phyloP scores from a whole-genome alignment of 2,113 vertebrate genomes.

The Girardinichthys multiradiatus region DNA sequence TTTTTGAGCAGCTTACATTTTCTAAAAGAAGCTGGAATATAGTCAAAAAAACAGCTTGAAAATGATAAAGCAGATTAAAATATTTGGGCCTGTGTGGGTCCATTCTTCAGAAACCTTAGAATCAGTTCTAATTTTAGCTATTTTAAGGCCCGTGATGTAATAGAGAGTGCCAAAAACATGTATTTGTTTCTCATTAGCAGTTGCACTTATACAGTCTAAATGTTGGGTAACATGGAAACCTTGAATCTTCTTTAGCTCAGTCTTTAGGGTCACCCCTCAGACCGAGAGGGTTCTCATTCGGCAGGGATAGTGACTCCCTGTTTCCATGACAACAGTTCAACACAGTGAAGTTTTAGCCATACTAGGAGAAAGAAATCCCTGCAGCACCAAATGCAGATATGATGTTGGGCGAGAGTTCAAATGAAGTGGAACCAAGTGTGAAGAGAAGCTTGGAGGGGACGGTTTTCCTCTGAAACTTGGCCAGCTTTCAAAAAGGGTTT shows the following conservation, averaged over 20 bases:
- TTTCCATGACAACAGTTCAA: constrained; percentile 55
- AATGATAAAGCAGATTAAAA: neutral
- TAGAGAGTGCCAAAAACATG: neutral
- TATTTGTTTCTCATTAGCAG: constrained; percentile 11
- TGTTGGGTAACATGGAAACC: constrained; percentile 46
- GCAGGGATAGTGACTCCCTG: constrained; percentile 48
- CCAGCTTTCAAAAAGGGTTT: neutral
- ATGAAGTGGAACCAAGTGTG: constrained; percentile 67
- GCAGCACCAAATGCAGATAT: constrained; percentile 34
- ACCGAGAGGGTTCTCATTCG: constrained; percentile 42
- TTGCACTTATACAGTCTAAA: constrained; percentile 12
- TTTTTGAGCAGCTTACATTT: neutral
- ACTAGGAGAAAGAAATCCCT: constrained; percentile 60
- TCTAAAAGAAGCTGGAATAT: neutral
- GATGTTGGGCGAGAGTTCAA: constrained; percentile 38
- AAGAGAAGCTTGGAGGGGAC: constrained; percentile 31
- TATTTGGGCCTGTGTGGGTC: neutral
- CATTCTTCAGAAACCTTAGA: neutral
- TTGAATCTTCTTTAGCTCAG: constrained; percentile 35
- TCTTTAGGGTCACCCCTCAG: constrained; percentile 33
- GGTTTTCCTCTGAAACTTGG: constrained; percentile 5
- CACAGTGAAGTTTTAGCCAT: constrained; percentile 51
- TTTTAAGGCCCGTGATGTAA: neutral
- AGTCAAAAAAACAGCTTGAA: neutral
- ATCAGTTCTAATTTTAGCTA: neutral